Percentiles rank a stretch among this genome's conserved stretches.
Evolutionary conservation across 2,888 invertebrate genomes (phyloP).

Genomic region (Diplazon laetatorius): DNA sequence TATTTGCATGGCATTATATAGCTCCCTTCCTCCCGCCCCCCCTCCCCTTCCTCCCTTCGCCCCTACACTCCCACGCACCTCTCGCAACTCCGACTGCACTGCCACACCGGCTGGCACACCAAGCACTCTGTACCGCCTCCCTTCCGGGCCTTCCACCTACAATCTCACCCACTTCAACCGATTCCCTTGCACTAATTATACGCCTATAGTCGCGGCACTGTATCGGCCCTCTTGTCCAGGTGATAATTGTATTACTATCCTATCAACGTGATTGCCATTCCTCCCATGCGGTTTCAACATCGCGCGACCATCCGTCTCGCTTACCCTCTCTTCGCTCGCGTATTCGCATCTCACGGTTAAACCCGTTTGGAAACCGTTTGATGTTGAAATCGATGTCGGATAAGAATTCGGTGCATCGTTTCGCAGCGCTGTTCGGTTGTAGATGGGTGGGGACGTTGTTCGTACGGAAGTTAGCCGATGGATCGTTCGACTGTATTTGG

Average conservation of each 20-base stretch:
- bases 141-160: conserved; percentile 49
- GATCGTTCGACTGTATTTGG: no score
- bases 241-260: conserved; percentile 81
- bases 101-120: conserved; percentile 30
- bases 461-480: background rate
- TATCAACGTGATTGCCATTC: conserved; percentile 81
- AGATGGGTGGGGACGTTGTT: conserved; percentile 5
- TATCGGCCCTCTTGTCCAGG: conserved; percentile 77
- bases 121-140: conserved; percentile 44
- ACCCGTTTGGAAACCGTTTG: conserved; percentile 51
- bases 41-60: no score
- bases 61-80: conserved; percentile 28
- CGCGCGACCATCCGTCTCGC: conserved; percentile 63
- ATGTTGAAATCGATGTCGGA: conserved; percentile 50
- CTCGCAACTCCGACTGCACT: conserved; percentile 59
- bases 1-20: conserved; percentile 80
- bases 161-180: conserved; percentile 63
- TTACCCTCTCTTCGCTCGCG: conserved; percentile 12
- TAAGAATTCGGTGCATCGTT: conserved; percentile 41
- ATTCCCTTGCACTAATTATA: conserved; percentile 79
- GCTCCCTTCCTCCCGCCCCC: conserved; percentile 70
- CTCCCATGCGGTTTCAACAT: conserved; percentile 73
- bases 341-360: conserved; percentile 10
- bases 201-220: conserved; percentile 74
- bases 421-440: background rate